Base-by-base conservation (phyloP, 1,140 invertebrate genomes). In the Solenopsis fugax region DNA sequence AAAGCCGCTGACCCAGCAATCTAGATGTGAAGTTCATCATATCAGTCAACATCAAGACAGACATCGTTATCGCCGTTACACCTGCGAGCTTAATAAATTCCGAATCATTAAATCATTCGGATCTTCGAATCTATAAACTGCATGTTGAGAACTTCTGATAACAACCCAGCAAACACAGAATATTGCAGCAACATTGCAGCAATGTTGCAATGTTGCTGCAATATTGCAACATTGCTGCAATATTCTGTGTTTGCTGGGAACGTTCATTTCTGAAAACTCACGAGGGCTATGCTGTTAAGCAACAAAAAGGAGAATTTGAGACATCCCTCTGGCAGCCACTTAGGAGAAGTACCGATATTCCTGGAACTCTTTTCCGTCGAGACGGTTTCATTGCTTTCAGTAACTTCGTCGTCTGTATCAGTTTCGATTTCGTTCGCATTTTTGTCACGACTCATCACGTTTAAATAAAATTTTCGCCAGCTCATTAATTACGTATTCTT, bases 11-110 rank as follows among this genome's bases (percentile, higher is more conserved):
- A 4, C 90, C 91, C 1, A 92, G 85, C 1, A 93, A 65, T 75
- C 92, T 89, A 1, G 87, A 90, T 86, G 90, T 93, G 65, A 93
- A 87, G 72, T 88, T 89, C 10, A 58, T 89, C 10, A 58, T 86
- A 56, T 92, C 91, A 0, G 89, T 58, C 21, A 93, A 41, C 81
- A 90, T 91, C 92, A 92, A 93, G n/a, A 90, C 67, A 4, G 92
- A 92, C 48, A 81, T 90, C 24, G 91, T 75, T 0, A 90, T 50
- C 1, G 89, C 88, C n/a, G 80, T 80, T 56, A 91, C 87, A 54
- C 93, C 93, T 77, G 90, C 76, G 45, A 93, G 73, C 92, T 93
- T 69, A 29, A 75, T 82, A 58, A 65, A 71, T 64, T 85, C 52
- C 13, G 13, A 60, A 87, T n/a, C n/a, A 60, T 64, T 48, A 82